A percentile compares a stretch with the other conserved stretches of the same genome.
Evolutionary conservation across 2,797 vertebrate genomes (phyloP).

Genomic region (Hybognathus amarus): DNA sequence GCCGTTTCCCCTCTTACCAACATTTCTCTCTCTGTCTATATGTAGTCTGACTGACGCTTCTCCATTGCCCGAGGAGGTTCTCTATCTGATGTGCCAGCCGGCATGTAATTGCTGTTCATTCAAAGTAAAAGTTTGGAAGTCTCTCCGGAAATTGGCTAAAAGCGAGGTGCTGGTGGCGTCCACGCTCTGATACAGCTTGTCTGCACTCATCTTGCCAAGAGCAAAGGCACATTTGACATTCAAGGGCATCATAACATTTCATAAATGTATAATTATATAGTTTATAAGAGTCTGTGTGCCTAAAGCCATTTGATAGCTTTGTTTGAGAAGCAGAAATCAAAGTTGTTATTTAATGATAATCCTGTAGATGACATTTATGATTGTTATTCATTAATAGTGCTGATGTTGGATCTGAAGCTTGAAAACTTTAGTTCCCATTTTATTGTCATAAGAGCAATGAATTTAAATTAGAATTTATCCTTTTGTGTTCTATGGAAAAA

Average conservation of each 20-base stretch:
- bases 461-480: background rate
- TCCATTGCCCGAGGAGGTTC: conserved; percentile 66
- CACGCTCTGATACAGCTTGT: conserved; percentile 61
- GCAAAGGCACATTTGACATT: conserved; percentile 58
- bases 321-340: background rate
- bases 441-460: background rate
- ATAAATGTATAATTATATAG: background rate
- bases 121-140: conserved; percentile 68
- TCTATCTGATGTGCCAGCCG: conserved; percentile 66
- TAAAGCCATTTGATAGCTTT: background rate
- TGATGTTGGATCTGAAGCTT: background rate
- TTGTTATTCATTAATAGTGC: background rate
- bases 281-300: background rate
- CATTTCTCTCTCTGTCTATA: conserved; percentile 60
- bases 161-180: conserved; percentile 65
- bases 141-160: conserved; percentile 74
- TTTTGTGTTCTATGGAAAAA: conserved; percentile 2
- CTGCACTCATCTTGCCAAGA: conserved; percentile 52
- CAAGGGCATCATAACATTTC: background rate
- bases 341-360: background rate
- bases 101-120: conserved; percentile 70
- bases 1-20: conserved; percentile 17
- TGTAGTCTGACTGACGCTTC: conserved; percentile 71
- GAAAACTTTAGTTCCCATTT: background rate
- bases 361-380: background rate